phyloP scores from a whole-genome alignment of 2,113 vertebrate genomes.

The Mesocricetus auratus region DNA sequence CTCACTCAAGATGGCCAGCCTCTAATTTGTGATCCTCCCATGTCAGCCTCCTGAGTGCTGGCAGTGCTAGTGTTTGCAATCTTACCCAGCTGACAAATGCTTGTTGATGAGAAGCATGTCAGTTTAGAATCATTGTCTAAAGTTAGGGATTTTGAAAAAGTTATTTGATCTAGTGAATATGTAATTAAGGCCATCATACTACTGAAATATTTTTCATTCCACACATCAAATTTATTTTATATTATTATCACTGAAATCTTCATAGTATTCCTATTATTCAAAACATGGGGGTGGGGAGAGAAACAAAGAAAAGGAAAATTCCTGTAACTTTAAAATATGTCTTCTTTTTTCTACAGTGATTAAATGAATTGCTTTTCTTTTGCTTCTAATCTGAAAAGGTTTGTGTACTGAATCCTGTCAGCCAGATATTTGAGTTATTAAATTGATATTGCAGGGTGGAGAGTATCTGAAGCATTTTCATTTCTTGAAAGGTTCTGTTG shows the following conservation, averaged over 20 bases:
- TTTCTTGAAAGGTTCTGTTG: conserved; percentile 81
- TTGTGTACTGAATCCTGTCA: conserved; percentile 54
- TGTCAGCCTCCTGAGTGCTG: neutral
- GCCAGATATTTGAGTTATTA: conserved; percentile 64
- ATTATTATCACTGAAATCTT: neutral
- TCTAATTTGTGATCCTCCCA: neutral
- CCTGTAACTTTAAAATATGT: conserved; percentile 19
- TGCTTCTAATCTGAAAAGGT: conserved; percentile 58
- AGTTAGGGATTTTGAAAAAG: conserved; percentile 51
- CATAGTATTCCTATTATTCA: neutral
- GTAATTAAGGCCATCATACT: neutral
- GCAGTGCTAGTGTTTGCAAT: neutral
- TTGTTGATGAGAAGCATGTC: conserved; percentile 18
- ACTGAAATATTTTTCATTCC: conserved; percentile 45
- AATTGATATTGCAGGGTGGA: conserved; percentile 67
- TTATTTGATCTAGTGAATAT: conserved; percentile 49
- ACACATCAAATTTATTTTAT: conserved; percentile 11
- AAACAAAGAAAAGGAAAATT: neutral
- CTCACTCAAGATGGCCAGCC: neutral
- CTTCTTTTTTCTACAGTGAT: neutral
- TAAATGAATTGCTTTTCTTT: conserved; percentile 50
- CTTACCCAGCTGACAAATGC: neutral
- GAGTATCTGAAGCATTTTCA: conserved; percentile 82
- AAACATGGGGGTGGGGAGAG: neutral
- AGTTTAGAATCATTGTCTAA: conserved; percentile 40